Evolutionary conservation across 2,888 invertebrate species (phyloP).

Genomic region (Alentia gelatinosa): DNA sequence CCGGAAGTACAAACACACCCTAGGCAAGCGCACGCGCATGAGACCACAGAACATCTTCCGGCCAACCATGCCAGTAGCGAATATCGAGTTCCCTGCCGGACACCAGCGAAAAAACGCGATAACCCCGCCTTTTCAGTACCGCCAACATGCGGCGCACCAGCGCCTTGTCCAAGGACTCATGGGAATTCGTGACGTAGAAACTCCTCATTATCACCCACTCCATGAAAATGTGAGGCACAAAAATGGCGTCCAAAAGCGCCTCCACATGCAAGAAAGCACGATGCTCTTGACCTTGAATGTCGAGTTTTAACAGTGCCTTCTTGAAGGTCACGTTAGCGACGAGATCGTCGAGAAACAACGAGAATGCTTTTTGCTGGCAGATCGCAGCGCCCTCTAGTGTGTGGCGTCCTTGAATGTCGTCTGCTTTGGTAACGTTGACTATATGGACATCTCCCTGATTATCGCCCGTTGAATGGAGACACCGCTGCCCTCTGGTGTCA

Average conservation of each 20-base stretch:
- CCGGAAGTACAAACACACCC: no score
- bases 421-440: not conserved
- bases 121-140: not conserved
- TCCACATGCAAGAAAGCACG: slow-evolving; percentile 60
- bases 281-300: slow-evolving; percentile 61
- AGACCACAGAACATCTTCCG: slow-evolving; percentile 42
- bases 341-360: slow-evolving; percentile 62
- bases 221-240: slow-evolving; percentile 65
- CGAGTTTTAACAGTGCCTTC: slow-evolving; percentile 53
- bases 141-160: not conserved
- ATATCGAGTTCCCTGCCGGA: slow-evolving; percentile 8
- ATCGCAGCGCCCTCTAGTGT: not conserved
- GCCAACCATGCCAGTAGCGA: slow-evolving; percentile 48
- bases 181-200: not conserved
- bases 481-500: slow-evolving; percentile 56
- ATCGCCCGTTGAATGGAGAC: slow-evolving; percentile 59
- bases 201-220: slow-evolving; percentile 65
- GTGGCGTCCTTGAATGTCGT: not conserved
- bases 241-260: slow-evolving; percentile 58
- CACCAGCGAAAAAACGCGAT: slow-evolving; percentile 5
- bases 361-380: slow-evolving; percentile 58
- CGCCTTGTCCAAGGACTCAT: slow-evolving; percentile 10
- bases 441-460: slow-evolving; percentile 65
- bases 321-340: slow-evolving; percentile 54
- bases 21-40: not conserved